Percentiles rank a stretch among this genome's conserved stretches.
These are phyloP conservation scores for Lagria hirta DNA, from an alignment of 2,888 invertebrate species.

Conservation along the genomic window DNA sequence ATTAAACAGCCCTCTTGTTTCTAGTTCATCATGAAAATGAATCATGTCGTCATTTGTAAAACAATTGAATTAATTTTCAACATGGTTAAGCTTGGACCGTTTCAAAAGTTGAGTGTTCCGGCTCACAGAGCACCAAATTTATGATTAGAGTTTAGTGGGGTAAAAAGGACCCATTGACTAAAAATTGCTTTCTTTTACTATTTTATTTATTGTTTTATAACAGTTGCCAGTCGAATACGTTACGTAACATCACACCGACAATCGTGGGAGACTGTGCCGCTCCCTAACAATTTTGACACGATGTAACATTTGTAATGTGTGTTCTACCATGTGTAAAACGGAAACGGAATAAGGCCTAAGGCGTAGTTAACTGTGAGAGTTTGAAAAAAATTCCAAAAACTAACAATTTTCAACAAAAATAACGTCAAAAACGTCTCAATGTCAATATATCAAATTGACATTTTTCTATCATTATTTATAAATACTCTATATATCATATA, in stretches of 20 bases:
- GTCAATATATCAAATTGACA: too few species aligned
- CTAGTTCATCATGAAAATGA: conserved; percentile 44
- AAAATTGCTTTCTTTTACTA: conserved; percentile 38
- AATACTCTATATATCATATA: too few species aligned
- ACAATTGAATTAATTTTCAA: conserved; percentile 56
- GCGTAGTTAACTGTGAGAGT: too few species aligned
- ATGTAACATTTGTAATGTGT: conserved; percentile 51
- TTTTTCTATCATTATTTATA: too few species aligned
- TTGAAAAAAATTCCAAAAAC: too few species aligned
- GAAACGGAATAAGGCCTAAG: conserved; percentile 53
- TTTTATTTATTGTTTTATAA: conserved; percentile 48
- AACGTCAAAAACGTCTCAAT: too few species aligned
- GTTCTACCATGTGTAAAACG: conserved; percentile 55
- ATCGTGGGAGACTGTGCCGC: conserved; percentile 48
- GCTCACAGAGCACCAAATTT: conserved; percentile 43
- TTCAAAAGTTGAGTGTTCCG: conserved; percentile 43
- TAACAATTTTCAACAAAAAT: too few species aligned
- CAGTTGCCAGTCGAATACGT: conserved; percentile 41
- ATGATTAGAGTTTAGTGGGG: conserved; percentile 46
- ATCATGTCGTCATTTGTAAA: conserved; percentile 53
- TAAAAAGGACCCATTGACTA: conserved; percentile 21
- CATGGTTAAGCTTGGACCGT: conserved; percentile 51
- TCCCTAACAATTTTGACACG: conserved; percentile 40
- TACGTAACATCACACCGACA: conserved; percentile 36
- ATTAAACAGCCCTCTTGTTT: conserved; percentile 19